phyloP scores from a whole-genome alignment of 2,113 vertebrate genomes.

The Myocastor coypus region DNA sequence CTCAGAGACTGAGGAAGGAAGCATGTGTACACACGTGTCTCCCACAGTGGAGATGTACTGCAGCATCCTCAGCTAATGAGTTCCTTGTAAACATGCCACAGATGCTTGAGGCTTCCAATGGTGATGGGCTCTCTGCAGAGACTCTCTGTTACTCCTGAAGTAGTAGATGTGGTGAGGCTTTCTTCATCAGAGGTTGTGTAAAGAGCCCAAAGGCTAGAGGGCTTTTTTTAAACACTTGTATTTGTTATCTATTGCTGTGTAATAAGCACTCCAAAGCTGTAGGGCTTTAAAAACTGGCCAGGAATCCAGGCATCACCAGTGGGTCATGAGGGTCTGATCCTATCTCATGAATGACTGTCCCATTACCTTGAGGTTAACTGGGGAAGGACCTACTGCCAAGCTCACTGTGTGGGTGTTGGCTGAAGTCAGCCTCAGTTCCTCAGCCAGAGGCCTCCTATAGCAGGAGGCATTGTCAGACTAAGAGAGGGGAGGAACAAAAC shows the following conservation, averaged over 20 bases:
- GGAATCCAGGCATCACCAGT: not conserved
- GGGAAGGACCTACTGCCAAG: not conserved
- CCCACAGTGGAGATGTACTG: not conserved
- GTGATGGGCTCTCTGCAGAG: not conserved
- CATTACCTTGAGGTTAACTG: not conserved
- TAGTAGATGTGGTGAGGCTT: not conserved
- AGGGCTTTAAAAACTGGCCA: not conserved
- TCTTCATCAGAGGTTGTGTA: conserved; percentile 1
- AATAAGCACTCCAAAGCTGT: conserved; percentile 11
- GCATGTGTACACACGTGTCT: not conserved
- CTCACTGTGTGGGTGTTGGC: not conserved
- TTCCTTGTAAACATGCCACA: not conserved
- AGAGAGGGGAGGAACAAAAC: not conserved
- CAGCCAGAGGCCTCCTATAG: not conserved
- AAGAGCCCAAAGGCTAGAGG: not conserved
- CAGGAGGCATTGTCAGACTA: not conserved
- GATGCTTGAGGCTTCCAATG: not conserved
- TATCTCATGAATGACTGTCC: not conserved
- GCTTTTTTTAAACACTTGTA: not conserved
- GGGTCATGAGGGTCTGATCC: not conserved
- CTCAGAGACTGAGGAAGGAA: not conserved
- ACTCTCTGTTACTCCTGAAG: conserved; percentile 22
- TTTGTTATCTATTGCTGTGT: not conserved
- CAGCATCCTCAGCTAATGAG: not conserved
- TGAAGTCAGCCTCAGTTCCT: not conserved